These are phyloP conservation scores for Musca domestica DNA, from an alignment of 1,140 invertebrate species.

Conservation along the genomic window DNA sequence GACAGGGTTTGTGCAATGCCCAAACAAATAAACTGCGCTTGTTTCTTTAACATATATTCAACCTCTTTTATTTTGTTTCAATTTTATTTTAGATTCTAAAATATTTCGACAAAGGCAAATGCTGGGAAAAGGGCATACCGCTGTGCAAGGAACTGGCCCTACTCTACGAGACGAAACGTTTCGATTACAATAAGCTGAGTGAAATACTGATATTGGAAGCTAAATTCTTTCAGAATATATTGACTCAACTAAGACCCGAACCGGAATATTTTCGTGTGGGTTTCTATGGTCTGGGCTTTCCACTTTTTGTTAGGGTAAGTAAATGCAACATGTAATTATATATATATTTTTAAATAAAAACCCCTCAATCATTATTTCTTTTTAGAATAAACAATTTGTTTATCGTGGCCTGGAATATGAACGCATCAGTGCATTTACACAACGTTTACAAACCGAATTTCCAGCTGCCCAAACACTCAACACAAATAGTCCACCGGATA, in stretches of 20 bases:
- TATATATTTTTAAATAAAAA: too few relatives aligned
- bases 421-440: conserved; percentile 89
- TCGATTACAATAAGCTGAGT: conserved; percentile 89
- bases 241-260: conserved; percentile 82
- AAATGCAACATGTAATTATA: neutral
- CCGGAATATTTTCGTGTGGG: conserved; percentile 96
- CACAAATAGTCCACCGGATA: conserved; percentile 87
- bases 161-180: conserved; percentile 84
- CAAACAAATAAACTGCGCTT: too few relatives aligned
- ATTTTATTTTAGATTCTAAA: conserved; percentile 69
- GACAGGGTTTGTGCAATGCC: too few relatives aligned
- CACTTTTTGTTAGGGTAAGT: conserved; percentile 88
- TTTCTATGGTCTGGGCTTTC: conserved; percentile 92
- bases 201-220: conserved; percentile 82
- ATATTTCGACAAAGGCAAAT: conserved; percentile 94
- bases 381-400: conserved; percentile 96
- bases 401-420: conserved; percentile 96
- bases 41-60: too few relatives aligned
- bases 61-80: neutral
- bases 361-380: conserved; percentile 27
- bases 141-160: conserved; percentile 87
- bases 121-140: conserved; percentile 94
- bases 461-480: conserved; percentile 86
- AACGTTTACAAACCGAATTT: conserved; percentile 89
- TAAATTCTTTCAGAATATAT: conserved; percentile 86